These are phyloP conservation scores for Prunella fulvescens DNA, from an alignment of 2,113 vertebrate genomes.

Conservation along the genomic window DNA sequence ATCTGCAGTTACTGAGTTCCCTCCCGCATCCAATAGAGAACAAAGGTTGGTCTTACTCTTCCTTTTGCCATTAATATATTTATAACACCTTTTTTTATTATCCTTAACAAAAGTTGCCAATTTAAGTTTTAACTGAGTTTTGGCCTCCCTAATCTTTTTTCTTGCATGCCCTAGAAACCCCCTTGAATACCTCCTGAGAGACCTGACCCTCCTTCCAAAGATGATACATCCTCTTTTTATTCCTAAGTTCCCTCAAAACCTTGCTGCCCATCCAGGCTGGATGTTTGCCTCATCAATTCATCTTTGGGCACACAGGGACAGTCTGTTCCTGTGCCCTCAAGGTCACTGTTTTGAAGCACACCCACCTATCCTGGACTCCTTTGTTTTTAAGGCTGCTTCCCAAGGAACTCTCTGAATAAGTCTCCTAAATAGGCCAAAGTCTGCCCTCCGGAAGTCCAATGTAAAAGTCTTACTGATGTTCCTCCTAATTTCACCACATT, in stretches of 20 bases:
- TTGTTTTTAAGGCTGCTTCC: not conserved
- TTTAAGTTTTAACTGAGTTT: not conserved
- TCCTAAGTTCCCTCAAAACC: not conserved
- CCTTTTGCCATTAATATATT: not conserved
- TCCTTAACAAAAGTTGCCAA: not conserved
- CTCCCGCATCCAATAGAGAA: not conserved
- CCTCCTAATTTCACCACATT: not conserved
- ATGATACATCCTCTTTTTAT: not conserved
- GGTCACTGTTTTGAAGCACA: not conserved
- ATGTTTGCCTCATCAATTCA: rapidly evolving
- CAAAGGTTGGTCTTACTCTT: not conserved
- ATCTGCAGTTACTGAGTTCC: not conserved
- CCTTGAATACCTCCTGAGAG: not conserved
- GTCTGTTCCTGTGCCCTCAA: not conserved
- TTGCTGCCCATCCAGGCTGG: not conserved
- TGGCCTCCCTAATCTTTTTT: not conserved
- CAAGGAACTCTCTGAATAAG: not conserved
- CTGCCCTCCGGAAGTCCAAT: not conserved
- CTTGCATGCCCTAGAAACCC: not conserved
- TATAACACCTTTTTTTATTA: not conserved
- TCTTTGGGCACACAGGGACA: not conserved
- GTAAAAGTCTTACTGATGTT: not conserved
- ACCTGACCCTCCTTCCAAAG: not conserved
- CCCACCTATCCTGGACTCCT: not conserved
- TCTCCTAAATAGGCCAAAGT: not conserved